Evolutionary conservation across 1,140 invertebrate species (phyloP).

Genomic region (Rhizoglyphus robini): DNA sequence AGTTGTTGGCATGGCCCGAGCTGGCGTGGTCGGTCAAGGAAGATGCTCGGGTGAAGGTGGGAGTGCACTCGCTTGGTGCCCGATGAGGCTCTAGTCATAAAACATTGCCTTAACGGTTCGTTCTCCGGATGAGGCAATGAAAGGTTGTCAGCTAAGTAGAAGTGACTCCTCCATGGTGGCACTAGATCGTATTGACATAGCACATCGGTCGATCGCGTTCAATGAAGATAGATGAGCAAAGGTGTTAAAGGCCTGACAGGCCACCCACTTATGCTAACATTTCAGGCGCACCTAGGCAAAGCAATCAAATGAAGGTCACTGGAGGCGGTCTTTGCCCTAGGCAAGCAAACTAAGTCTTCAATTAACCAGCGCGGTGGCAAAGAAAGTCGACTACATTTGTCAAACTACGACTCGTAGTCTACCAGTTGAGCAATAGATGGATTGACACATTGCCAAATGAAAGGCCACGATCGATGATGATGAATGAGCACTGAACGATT

Average conservation of each 20-base stretch:
- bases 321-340: background rate
- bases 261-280: background rate
- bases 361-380: background rate
- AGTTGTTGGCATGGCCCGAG: background rate
- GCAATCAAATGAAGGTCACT: background rate
- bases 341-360: background rate
- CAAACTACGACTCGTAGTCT: slow-evolving; percentile 1
- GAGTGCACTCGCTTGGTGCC: background rate
- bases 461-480: slow-evolving; percentile 2
- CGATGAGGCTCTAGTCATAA: background rate
- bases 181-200: background rate
- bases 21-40: background rate
- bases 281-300: background rate
- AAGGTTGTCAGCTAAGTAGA: too few relatives aligned
- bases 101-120: background rate
- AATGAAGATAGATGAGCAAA: background rate
- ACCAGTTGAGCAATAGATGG: background rate
- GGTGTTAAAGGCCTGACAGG: background rate
- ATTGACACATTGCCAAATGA: slow-evolving; percentile 6
- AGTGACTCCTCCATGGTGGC: background rate
- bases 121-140: too few relatives aligned
- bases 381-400: background rate
- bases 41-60: background rate
- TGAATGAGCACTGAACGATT: slow-evolving; percentile 1
- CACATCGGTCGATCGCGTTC: background rate